Percentiles rank a stretch among this genome's conserved stretches.
phyloP scores from a whole-genome alignment of 2,113 vertebrate species.

The Channa maculata region DNA sequence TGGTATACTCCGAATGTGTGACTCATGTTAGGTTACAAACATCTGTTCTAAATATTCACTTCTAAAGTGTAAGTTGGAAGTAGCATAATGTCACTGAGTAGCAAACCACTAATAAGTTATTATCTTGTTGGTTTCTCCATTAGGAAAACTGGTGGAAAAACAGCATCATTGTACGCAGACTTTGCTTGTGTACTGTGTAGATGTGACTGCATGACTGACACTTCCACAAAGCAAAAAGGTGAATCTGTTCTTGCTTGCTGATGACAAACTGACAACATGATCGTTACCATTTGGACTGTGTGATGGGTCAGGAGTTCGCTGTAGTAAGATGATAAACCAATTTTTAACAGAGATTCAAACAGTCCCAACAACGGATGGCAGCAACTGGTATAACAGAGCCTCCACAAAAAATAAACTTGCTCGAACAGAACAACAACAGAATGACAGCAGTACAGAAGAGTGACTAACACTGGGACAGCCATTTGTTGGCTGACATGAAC shows the following conservation, averaged over 20 bases:
- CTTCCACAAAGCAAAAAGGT: neutral
- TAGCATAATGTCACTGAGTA: neutral
- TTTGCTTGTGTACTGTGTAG: neutral
- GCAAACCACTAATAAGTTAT: neutral
- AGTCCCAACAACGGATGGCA: neutral
- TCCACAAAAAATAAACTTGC: neutral
- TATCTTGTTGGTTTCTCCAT: neutral
- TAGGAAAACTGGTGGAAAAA: neutral
- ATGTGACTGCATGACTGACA: neutral
- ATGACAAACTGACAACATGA: neutral
- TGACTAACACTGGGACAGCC: constrained; percentile 15
- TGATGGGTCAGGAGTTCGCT: neutral
- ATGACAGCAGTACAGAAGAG: neutral
- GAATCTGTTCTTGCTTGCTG: neutral
- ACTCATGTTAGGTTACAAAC: constrained; percentile 23
- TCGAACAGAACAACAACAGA: constrained; percentile 5
- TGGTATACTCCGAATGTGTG: constrained; percentile 3
- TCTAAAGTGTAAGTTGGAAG: constrained; percentile 12
- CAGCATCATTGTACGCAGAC: neutral
- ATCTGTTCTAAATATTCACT: constrained; percentile 2
- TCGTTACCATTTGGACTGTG: neutral
- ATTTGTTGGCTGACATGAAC: constrained; percentile 22
- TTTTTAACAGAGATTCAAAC: neutral
- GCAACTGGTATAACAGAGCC: neutral
- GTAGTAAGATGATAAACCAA: neutral